Base-by-base conservation (phyloP, 2,888 invertebrate species). In the Eulithis prunata region DNA sequence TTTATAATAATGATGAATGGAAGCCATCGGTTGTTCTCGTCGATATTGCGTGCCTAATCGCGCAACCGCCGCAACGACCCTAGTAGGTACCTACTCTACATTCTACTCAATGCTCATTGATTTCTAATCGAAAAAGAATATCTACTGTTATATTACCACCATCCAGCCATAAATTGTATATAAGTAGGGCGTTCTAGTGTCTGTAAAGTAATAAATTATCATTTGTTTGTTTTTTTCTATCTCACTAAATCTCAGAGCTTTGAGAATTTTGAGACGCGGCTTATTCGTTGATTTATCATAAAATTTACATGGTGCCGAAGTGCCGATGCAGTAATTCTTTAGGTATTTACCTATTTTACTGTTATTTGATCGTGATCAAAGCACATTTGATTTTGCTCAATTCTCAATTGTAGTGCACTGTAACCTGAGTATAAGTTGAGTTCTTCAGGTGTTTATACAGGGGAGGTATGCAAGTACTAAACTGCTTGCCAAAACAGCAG, bases 1-100 rank as follows among this genome's bases (percentile, higher is more conserved):
- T 92, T 92, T 90, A 91, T 92, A 91, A 92, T 92, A 92, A 90
- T 91, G 93, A 92, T 93, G 92, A 92, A 93, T 93, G 90, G 90
- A 80, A 12, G 78, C 80, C 85, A 87, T 88, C 87, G 88, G 86
- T 75, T 85, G 88, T 84, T 86, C 82, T 75, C 78, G 82, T 86
- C 90, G 89, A 89, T 90, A 89, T 88, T 84, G 88, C 92, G 90
- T 88, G 82, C 83, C 90, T 80, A 90, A 92, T 91, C 86, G 86
- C 73, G 79, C 87, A 84, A 85, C 86, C 88, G 89, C 81, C 63
- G 85, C 85, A 81, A 81, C 81, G 78, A 43, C 21, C 28, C 49
- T 32, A 21, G 12, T 28, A 82, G 8, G 6, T 7, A 38, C 41
- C 41, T 3, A 41, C 41, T 10, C 41, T 41, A 41, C 41, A 38